These are phyloP conservation scores for Ctenoplectra terminalis DNA, from an alignment of 1,140 invertebrate species.

Conservation along the genomic window DNA sequence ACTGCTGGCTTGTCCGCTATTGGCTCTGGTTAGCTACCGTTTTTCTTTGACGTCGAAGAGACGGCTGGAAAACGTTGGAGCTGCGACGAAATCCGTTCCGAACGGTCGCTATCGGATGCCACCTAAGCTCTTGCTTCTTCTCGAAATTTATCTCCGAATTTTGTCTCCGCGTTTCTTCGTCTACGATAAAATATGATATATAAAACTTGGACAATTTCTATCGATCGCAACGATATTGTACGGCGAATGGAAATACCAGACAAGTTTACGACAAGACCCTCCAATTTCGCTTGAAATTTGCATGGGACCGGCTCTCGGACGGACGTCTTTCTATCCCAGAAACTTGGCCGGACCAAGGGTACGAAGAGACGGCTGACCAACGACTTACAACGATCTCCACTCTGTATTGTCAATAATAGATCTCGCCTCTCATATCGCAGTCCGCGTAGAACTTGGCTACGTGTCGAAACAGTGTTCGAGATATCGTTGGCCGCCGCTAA, in stretches of 20 bases:
- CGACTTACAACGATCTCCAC: slow-evolving; percentile 78
- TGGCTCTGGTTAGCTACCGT: background rate
- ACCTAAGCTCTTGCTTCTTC: background rate
- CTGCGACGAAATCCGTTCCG: background rate
- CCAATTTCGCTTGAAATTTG: slow-evolving; percentile 32
- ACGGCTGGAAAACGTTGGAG: background rate
- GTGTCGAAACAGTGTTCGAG: slow-evolving; percentile 41
- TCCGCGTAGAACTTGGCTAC: slow-evolving; percentile 14
- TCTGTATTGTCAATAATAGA: slow-evolving; percentile 79
- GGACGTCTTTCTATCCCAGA: background rate
- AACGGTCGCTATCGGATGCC: background rate
- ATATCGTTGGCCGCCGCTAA: slow-evolving; percentile 19
- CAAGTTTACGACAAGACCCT: slow-evolving; percentile 1
- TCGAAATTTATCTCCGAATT: background rate
- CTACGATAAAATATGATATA: no score
- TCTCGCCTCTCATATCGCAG: slow-evolving; percentile 53
- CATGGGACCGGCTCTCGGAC: background rate
- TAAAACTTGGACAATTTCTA: no score
- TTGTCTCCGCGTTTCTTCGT: background rate
- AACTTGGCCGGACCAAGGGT: slow-evolving; percentile 6
- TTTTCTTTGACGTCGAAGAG: slow-evolving; percentile 28
- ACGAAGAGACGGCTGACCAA: slow-evolving; percentile 66
- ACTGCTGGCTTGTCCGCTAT: slow-evolving; percentile 46
- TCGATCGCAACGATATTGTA: background rate
- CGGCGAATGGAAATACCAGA: background rate